Base-by-base conservation (phyloP, 2,797 vertebrate species). In the Phataginus tetradactyla region DNA sequence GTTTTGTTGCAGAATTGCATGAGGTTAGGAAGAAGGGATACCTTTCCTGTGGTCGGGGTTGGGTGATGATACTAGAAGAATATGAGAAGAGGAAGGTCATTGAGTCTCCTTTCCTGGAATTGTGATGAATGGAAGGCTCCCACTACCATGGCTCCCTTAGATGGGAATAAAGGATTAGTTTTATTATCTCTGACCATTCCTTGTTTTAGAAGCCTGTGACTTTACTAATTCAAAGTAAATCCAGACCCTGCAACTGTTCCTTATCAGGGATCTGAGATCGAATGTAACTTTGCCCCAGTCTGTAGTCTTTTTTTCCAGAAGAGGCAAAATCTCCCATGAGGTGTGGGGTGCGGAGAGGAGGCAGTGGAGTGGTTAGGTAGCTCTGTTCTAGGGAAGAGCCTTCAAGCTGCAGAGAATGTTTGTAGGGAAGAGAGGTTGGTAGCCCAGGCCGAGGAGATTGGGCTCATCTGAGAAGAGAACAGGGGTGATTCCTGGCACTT, bases 151-250 rank as follows among this genome's bases (percentile, higher is more conserved):
- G 55, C 49, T 86, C 57, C 45, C 63, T 80, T 86, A 77, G 29
- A 59, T 34, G 8, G 55, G 53, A 55, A 61, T 72, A 81, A 79
- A 77, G 74, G 59, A 32, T 92, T 90, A 75, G 42, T 92, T 90
- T 80, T 68, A 45, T 83, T 59, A 69, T 89, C 83, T 92, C 72
- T 92, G 42, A 57, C 39, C 25, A 1, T 78, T 68, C 34, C 92
- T 94, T 92, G 66, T 86, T 32, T 75, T 83, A 90, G 57, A 93
- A 81, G 66, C 51, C 4, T 53, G 18, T 59, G 72, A 72, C 39
- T 90, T 89, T 83, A 45, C 74, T 93, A 75, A 75, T 91, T 96
- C 63, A 95, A 37, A 91, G 23, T 92, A 81, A 91, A 90, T 75
- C 4, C 5, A 90, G 55, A 75, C 68, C 66, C 53, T 71, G 69